Evolutionary conservation across 2,797 vertebrate genomes (phyloP), one percentile per base, ranked within the genome.

Genomic region (Melopsittacus undulatus): DNA sequence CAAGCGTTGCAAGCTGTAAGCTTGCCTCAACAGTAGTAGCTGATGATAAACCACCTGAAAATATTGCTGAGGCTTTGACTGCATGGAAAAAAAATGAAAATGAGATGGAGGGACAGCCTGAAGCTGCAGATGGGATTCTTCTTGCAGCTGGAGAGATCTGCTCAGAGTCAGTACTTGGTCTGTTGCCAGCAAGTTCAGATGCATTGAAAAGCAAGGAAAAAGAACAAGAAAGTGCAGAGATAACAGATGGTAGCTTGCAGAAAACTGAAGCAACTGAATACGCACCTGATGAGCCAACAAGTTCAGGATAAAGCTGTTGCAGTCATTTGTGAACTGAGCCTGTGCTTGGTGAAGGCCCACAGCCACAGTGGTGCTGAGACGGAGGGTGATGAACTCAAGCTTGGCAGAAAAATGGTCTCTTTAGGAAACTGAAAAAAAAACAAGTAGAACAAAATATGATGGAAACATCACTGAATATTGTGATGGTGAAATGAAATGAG

Each of bases 181-280:
- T 94, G 43, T 72, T 97, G 96, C 97, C 97, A 97, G 85, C 43
- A 84, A 70, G 68, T 74, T 90, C 84, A 61, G 89, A 95, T 43
- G 76, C 34, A 15, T 36, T 83, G 89, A 83, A 92, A 81, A 86
- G 77, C 32, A 9, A 75, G 88, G 91, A 93, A 75, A 67, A 83
- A 45, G 87, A 89, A 81, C 27, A 86, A 75, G 93, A 87, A 90
- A 87, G 93, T 89, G 66, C 64, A 29, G 90, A 91, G 48, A 72
- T 91, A 88, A 87, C 96, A 97, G 96, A 96, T 96, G 97, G 95
- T 34, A 92, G 94, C 85, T 88, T 89, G 54, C 72, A 77, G 94
- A 93, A 96, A 96, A 73, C 40, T 80, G 92, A 96, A 95, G 92
- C 49, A 92, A 90, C 13, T 43, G 92, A 90, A 92, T 78, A 85